Evolutionary conservation across 2,888 invertebrate species (phyloP).

Genomic region (Trilocha varians): DNA sequence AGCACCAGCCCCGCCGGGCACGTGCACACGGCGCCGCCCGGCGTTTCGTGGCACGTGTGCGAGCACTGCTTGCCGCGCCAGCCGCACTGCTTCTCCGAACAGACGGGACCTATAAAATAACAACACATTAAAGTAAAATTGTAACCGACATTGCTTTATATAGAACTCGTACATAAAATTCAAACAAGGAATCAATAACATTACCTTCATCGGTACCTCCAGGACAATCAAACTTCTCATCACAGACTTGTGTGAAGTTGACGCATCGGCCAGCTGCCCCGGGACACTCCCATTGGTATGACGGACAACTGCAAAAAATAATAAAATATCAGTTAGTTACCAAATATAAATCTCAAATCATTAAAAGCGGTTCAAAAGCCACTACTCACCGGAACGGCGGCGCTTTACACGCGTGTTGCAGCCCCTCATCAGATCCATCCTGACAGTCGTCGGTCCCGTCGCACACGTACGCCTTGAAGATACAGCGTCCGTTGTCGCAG

Average conservation of each 20-base stretch:
- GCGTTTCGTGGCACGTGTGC: conserved; percentile 89
- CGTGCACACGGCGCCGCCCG: conserved; percentile 88
- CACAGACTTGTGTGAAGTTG: conserved; percentile 90
- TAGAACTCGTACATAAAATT: not conserved
- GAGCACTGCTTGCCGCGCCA: conserved; percentile 85
- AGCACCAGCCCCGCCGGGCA: conserved; percentile 96
- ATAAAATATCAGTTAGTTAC: not conserved
- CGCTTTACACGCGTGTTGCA: conserved; percentile 84
- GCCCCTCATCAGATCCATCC: conserved; percentile 90
- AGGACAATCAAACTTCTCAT: conserved; percentile 90
- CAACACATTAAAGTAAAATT: not conserved
- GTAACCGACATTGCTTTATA: not conserved
- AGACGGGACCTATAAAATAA: not conserved
- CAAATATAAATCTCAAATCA: not conserved
- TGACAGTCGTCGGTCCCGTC: conserved; percentile 96
- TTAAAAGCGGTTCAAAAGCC: not conserved
- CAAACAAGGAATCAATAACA: not conserved
- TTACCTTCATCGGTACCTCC: conserved; percentile 94
- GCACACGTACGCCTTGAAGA: conserved; percentile 95
- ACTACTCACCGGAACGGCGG: conserved; percentile 75
- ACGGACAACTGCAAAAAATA: conserved; percentile 72
- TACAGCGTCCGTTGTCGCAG: conserved; percentile 88
- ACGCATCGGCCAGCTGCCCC: conserved; percentile 86
- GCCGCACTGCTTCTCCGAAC: conserved; percentile 58
- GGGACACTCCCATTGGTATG: conserved; percentile 90